Evolutionary conservation across 2,113 vertebrate genomes (phyloP), one percentile per base, ranked within the genome.

Genomic region (Callaeas wilsoni): DNA sequence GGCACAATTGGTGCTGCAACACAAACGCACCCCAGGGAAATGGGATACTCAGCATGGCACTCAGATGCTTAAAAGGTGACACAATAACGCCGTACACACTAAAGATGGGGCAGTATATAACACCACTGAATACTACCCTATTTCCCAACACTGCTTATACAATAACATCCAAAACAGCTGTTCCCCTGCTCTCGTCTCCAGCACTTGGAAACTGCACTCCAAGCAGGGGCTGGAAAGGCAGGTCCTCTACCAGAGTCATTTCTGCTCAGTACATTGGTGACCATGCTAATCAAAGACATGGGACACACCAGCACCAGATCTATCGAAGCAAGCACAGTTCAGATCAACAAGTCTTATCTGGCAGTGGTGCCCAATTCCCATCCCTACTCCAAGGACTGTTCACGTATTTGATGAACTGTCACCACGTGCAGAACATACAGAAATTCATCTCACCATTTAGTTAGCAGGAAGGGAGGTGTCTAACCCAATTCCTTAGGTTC

Each of bases 311-410:
- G 41, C 55, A 84, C 9, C 17, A 22, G 27, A 62, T 44, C 41
- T 1, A 3, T 10, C 5, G 5, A 55, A 76, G 33, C 35, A 1
- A 83, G 27, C 23, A 30, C 0, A 0, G 39, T 21, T 64, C 59
- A 64, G 29, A 41, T 85, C 42, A 78, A 32, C 25, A 46, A 78
- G 50, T 18, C 37, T 78, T 35, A 65, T 8, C 32, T 62, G 46
- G n/a, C 50, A 78, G 55, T 5, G 15, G 32, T 25, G 18, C 22
- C 41, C 5, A 6, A 19, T 44, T 69, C 8, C 59, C n/a, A 53
- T 26, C 56, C 37, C 60, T 53, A n/a, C 32, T 74, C 16, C 56
- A 62, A 65, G 60, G 29, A n/a, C 29, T 41, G 20, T 18, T 69
- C 12, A n/a, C 16, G 12, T 55, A 59, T 49, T 77, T 76, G 33